These are phyloP conservation scores for Mus spicilegus DNA, from an alignment of 2,113 vertebrate species.

Conservation along the genomic window DNA sequence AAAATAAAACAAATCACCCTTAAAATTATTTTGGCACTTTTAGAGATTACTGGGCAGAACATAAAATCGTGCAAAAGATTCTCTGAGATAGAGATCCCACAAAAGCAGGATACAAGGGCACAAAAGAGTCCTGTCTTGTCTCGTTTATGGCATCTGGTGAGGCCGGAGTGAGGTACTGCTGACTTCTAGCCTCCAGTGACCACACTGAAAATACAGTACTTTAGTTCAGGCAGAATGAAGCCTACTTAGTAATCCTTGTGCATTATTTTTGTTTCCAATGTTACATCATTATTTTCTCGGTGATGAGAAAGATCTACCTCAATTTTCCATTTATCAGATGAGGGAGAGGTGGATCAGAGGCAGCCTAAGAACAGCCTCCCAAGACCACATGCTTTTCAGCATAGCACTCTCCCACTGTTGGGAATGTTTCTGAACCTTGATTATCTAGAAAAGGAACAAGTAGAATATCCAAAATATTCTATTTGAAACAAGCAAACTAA, in stretches of 20 bases:
- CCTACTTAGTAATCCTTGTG: background rate
- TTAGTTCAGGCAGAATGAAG: background rate
- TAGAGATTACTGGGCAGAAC: slow-evolving; percentile 6
- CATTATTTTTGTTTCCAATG: slow-evolving; percentile 4
- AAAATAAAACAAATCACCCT: slow-evolving; percentile 39
- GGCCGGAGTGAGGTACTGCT: background rate
- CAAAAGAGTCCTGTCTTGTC: background rate
- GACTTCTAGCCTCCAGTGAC: background rate
- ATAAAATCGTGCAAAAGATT: slow-evolving; percentile 7
- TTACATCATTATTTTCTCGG: slow-evolving; percentile 18
- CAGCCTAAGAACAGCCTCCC: background rate
- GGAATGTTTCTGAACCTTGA: background rate
- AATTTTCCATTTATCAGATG: background rate
- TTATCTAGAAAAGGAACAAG: slow-evolving; percentile 30
- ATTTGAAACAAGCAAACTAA: background rate
- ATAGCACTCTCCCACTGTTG: background rate
- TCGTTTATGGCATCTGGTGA: background rate
- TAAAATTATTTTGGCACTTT: slow-evolving; percentile 23
- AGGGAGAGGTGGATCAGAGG: background rate
- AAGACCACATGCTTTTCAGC: background rate
- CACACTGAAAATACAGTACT: background rate
- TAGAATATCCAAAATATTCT: slow-evolving; percentile 3
- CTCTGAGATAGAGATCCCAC: background rate
- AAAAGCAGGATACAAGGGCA: background rate
- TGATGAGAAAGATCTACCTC: background rate